Evolutionary conservation across 2,797 vertebrate species (phyloP).

Genomic region (Cirrhinus molitorella): DNA sequence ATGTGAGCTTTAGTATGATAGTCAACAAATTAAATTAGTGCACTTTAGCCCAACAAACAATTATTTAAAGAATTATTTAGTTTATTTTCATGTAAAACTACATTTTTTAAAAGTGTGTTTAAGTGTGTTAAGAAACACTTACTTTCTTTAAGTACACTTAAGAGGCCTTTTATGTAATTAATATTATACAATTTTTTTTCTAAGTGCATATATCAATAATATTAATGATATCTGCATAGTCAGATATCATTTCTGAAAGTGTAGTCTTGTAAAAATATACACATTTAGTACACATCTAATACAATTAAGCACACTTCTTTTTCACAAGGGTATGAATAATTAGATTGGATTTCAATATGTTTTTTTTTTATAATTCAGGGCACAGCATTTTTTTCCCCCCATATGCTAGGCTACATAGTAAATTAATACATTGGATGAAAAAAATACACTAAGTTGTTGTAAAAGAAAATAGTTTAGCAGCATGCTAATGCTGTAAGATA

Average conservation of each 20-base stretch:
- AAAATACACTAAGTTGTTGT: background rate
- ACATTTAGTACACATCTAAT: background rate
- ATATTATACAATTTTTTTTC: background rate
- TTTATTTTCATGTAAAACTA: too few species aligned
- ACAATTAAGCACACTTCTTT: slow-evolving; percentile 11
- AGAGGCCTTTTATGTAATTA: background rate
- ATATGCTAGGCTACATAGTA: background rate
- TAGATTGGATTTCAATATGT: background rate
- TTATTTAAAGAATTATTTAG: too few species aligned
- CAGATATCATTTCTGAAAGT: background rate
- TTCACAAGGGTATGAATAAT: background rate
- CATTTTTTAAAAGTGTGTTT: background rate
- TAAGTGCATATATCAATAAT: background rate
- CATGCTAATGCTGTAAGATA: background rate
- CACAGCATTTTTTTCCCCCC: too few species aligned
- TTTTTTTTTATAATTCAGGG: background rate
- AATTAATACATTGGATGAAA: background rate
- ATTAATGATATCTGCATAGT: background rate
- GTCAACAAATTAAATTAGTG: background rate
- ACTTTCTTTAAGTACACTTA: background rate
- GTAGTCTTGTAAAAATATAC: background rate
- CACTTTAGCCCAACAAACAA: background rate
- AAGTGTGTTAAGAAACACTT: background rate
- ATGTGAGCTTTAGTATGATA: background rate
- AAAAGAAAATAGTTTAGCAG: background rate